Evolutionary conservation across 1,140 invertebrate species (phyloP).

Genomic region (Aphelenchoides fujianensis): DNA sequence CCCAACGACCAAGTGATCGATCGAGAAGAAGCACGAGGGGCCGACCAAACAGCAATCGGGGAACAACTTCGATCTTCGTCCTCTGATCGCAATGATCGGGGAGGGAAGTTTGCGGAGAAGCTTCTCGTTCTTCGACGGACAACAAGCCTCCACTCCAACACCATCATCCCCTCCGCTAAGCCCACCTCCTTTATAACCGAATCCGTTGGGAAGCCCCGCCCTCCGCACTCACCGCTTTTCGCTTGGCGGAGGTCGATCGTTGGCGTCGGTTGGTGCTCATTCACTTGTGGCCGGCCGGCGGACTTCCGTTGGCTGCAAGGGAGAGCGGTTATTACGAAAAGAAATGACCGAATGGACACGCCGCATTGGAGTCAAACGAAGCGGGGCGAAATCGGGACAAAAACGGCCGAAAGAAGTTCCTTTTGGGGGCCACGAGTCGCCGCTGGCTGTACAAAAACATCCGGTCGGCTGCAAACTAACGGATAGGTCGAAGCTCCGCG

Average conservation of each 20-base stretch:
- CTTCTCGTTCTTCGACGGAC: not conserved
- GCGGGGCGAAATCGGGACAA: no score
- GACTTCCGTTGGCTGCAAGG: no score
- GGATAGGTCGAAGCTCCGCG: not conserved
- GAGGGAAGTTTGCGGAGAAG: no score
- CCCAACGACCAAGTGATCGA: no score
- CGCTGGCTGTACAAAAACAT: constrained; percentile 1
- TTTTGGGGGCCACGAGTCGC: no score
- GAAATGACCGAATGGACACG: no score
- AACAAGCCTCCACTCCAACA: not conserved
- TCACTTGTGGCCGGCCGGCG: no score
- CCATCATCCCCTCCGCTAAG: not conserved
- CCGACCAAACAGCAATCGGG: not conserved
- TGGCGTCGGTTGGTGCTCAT: not conserved
- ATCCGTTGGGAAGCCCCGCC: not conserved
- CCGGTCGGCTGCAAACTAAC: not conserved
- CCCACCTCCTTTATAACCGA: not conserved
- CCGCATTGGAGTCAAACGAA: no score
- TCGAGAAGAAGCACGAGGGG: no score
- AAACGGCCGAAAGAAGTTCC: no score
- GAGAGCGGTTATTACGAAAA: no score
- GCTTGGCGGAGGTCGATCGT: not conserved
- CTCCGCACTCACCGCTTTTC: not conserved
- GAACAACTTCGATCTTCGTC: not conserved
- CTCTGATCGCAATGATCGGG: not conserved